Evolutionary conservation across 1,140 invertebrate species (phyloP).

Genomic region (Nautilus pompilius): DNA sequence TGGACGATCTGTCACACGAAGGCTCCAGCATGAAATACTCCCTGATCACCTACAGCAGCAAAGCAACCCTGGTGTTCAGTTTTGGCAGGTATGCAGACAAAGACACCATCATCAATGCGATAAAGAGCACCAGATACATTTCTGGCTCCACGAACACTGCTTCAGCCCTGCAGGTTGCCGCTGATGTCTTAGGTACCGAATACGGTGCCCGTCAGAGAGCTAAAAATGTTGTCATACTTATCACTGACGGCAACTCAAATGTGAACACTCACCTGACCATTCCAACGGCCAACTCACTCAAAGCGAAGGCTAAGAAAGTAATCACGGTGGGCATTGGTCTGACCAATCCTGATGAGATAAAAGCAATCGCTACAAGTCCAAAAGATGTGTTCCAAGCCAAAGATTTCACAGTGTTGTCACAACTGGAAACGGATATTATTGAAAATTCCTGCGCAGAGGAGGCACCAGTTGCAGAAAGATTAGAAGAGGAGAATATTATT

Average conservation of each 20-base stretch:
- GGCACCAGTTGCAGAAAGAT: neutral
- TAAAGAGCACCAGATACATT: conserved; percentile 30
- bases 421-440: neutral
- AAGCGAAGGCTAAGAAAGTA: conserved; percentile 26
- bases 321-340: conserved; percentile 36
- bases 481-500: neutral
- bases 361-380: conserved; percentile 26
- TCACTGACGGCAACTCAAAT: conserved; percentile 48
- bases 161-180: conserved; percentile 25
- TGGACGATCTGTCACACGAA: conserved; percentile 37
- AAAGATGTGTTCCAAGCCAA: conserved; percentile 24
- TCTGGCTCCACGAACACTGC: conserved; percentile 48
- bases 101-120: conserved; percentile 32
- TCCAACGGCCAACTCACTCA: conserved; percentile 31
- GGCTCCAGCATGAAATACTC: conserved; percentile 29
- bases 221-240: conserved; percentile 38
- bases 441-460: neutral
- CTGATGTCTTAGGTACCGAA: conserved; percentile 15
- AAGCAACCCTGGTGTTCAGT: conserved; percentile 33
- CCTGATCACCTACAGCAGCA: conserved; percentile 36
- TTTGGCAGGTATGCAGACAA: conserved; percentile 28
- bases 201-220: conserved; percentile 37
- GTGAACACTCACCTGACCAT: conserved; percentile 39
- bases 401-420: neutral
- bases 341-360: conserved; percentile 26